Conservation (phyloP, 2,797 vertebrate genomes). For the Sebastes nivosus region DNA sequence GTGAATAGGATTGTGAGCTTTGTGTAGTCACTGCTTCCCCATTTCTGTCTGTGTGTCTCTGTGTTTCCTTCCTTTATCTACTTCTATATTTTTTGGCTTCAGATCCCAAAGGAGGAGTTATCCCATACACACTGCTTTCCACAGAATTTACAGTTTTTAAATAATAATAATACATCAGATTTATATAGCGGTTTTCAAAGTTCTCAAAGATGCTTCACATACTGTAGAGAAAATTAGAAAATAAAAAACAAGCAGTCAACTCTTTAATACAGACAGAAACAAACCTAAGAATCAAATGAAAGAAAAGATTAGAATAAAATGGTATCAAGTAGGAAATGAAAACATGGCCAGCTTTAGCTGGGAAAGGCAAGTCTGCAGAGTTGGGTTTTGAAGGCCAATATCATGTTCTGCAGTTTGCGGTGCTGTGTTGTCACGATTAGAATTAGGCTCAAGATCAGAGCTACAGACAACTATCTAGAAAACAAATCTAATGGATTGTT, state of each 20-base stretch:
- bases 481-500: neutral
- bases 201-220: too few species aligned
- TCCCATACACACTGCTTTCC: neutral
- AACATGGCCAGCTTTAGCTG: too few species aligned
- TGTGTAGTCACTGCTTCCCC: slow-evolving; percentile 1
- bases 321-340: too few species aligned
- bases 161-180: neutral
- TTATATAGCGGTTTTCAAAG: accelerated
- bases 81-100: neutral
- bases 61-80: slow-evolving; percentile 16
- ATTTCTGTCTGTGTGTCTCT: neutral
- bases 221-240: too few species aligned
- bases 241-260: too few species aligned
- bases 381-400: neutral
- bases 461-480: neutral
- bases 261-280: too few species aligned
- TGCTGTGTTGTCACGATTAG: neutral
- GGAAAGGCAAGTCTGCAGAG: too few species aligned
- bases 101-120: neutral
- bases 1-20: neutral
- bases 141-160: neutral
- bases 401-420: neutral
- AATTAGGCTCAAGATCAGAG: neutral
- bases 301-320: too few species aligned
- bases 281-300: too few species aligned